These are phyloP conservation scores for Thelaira solivaga DNA, from an alignment of 2,888 invertebrate genomes.

Conservation along the genomic window DNA sequence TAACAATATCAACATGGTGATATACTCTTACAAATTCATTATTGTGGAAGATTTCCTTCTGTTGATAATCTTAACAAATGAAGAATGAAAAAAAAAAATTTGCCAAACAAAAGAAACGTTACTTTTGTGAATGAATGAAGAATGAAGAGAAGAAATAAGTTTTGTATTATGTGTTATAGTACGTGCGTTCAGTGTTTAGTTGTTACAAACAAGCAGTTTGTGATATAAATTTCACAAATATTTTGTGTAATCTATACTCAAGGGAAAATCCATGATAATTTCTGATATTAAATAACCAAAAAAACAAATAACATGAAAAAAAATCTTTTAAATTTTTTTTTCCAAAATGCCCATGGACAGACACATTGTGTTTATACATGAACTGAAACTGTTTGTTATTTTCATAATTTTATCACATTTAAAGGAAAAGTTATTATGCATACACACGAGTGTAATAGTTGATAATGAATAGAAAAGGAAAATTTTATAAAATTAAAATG, in stretches of 20 bases:
- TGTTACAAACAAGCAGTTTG: conserved; percentile 15
- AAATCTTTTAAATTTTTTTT: conserved; percentile 27
- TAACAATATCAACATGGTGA: conserved; percentile 23
- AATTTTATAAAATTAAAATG: background rate
- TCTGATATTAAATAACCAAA: conserved; percentile 46
- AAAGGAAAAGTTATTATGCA: background rate
- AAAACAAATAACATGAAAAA: conserved; percentile 2
- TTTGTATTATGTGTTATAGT: background rate
- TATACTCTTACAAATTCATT: background rate
- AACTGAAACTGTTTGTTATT: background rate
- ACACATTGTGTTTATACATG: background rate
- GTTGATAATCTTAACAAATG: conserved; percentile 11
- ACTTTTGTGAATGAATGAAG: conserved; percentile 19
- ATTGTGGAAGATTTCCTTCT: conserved; percentile 9
- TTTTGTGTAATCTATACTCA: conserved; percentile 60
- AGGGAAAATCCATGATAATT: conserved; percentile 52
- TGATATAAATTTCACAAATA: conserved; percentile 27
- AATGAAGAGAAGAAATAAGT: too few relatives aligned
- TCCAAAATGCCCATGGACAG: background rate
- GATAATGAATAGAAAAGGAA: background rate
- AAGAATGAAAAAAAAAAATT: conserved; percentile 26
- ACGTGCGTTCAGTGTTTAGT: background rate
- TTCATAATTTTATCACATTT: conserved; percentile 35
- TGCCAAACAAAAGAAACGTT: conserved; percentile 16
- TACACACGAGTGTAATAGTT: background rate